Conservation (phyloP, 2,113 vertebrate species). For the Neodon shergylaensis region DNA sequence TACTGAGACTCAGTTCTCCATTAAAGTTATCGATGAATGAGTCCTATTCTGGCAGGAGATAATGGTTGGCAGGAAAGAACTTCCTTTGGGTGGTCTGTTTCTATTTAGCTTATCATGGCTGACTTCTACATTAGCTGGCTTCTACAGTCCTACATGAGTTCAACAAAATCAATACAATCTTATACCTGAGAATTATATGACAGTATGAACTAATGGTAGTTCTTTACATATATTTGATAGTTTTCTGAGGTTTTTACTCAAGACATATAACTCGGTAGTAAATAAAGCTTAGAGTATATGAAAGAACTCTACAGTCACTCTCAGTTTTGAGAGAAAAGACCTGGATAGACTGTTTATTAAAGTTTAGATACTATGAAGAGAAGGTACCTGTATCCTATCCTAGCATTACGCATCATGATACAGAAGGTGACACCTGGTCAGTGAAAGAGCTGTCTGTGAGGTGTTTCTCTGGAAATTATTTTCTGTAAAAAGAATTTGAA, state of each 20-base stretch:
- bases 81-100: too few species aligned
- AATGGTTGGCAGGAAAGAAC: too few species aligned
- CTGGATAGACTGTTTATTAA: background rate
- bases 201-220: background rate
- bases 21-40: too few species aligned
- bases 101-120: too few species aligned
- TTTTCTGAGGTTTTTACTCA: background rate
- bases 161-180: background rate
- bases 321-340: background rate
- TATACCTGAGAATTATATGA: background rate
- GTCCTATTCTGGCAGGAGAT: too few species aligned
- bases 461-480: background rate
- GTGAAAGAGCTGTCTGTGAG: background rate
- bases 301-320: rapidly evolving
- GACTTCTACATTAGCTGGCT: too few species aligned
- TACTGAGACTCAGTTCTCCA: too few species aligned
- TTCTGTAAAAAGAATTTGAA: background rate
- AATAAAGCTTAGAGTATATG: background rate
- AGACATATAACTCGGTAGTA: background rate
- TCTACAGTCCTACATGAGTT: background rate
- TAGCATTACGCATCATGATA: background rate
- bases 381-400: background rate
- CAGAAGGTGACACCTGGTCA: background rate
- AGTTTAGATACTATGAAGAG: background rate
- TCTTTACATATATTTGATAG: background rate